A percentile compares a stretch with the other conserved stretches of the same genome.
phyloP scores from a whole-genome alignment of 2,888 invertebrate genomes.

The Drosophila trichaetosa region DNA sequence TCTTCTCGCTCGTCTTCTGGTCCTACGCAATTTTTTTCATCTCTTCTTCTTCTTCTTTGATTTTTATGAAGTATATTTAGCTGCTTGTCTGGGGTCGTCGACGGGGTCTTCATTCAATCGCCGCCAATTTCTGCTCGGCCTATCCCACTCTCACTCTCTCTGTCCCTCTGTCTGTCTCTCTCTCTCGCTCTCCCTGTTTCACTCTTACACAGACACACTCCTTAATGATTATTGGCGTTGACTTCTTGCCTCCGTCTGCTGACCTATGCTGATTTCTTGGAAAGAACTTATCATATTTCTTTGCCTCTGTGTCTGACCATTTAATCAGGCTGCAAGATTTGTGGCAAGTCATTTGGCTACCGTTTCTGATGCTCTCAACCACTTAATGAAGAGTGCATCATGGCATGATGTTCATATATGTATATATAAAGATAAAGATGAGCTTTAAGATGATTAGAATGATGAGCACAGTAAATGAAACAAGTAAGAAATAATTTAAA shows the following conservation, averaged over 20 bases:
- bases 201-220: background rate
- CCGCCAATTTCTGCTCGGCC: constrained; percentile 34
- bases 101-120: constrained; percentile 68
- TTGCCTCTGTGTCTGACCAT: background rate
- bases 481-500: background rate
- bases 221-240: constrained; percentile 57
- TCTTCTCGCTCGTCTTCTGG: constrained; percentile 8
- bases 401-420: background rate
- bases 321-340: constrained; percentile 14
- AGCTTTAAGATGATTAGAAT: background rate
- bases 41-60: constrained; percentile 33
- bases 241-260: constrained; percentile 45
- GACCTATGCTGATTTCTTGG: constrained; percentile 77
- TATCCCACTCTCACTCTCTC: background rate
- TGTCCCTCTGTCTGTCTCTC: background rate
- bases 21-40: constrained; percentile 66
- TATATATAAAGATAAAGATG: background rate
- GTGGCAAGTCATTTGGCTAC: constrained; percentile 26
- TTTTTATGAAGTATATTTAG: constrained; percentile 52
- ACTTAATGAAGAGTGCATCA: constrained; percentile 4
- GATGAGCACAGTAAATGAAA: background rate
- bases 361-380: constrained; percentile 9
- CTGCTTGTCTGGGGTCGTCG: constrained; percentile 54
- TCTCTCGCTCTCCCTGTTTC: too few species aligned
- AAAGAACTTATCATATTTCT: constrained; percentile 68